Evolutionary conservation across 2,888 invertebrate genomes (phyloP), one percentile per base, ranked within the genome.

Genomic region (Esperia sulphurella): DNA sequence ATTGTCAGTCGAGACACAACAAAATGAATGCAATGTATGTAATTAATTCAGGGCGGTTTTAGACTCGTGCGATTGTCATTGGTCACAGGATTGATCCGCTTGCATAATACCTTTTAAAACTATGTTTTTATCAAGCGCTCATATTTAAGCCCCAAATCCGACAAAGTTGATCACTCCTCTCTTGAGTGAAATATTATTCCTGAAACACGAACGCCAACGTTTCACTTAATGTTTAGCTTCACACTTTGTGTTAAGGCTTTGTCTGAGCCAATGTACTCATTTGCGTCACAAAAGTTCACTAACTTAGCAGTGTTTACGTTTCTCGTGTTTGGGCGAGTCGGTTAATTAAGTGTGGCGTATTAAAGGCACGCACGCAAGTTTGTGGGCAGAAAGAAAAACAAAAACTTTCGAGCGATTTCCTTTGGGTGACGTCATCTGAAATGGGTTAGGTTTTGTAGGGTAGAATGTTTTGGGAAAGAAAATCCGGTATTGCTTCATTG

Each of bases 291-390:
- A 76, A 61, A 75, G 66, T 76, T 75, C 61, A 68, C 74, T 65
- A 71, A 72, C 74, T 78, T 68, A 65, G 58, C 54, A 65, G 71
- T 75, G 75, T 79, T 77, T 79, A 68, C 70, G 70, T 74, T 73
- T 65, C 52, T 65, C 68, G 65, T 79, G 79, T 82, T 76, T 75
- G 68, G 65, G 65, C 68, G 73, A 79, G 73, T 68, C 68, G 50
- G 67, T 75, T 82, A 79, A 83, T 81, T 82, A 81, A 75, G 70
- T 65, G 63, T 60, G 69, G 59, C 60, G 60, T 73, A 71, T 77
- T 72, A 75, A 67, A 69, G 63, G 70, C 83, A 84, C 83, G 83
- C 83, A 79, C 77, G 70, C 61, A 51, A 70, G 59, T 67, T 67
- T 67, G 57, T 58, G 61, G 61, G 60, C 53, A 52, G 50, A 54